A percentile compares a stretch with the other conserved stretches of the same genome.
Conservation (phyloP, 1,140 invertebrate species). For the Formica exsecta region DNA sequence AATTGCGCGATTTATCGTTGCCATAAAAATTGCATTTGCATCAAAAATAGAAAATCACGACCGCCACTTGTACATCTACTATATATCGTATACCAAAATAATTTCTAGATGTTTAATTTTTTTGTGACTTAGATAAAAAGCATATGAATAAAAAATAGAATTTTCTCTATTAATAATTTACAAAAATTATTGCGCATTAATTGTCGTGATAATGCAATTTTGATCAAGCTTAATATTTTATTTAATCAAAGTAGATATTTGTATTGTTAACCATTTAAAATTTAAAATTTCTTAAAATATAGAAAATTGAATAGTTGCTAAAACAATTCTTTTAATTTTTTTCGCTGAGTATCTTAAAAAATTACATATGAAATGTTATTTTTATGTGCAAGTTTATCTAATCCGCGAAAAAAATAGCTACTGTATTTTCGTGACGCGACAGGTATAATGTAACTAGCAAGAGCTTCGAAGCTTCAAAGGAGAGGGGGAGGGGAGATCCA, state of each 20-base stretch:
- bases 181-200: slow-evolving; percentile 5
- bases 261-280: neutral
- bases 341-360: neutral
- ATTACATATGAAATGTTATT: no score
- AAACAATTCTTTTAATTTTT: neutral
- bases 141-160: neutral
- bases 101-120: slow-evolving; percentile 16
- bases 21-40: slow-evolving; percentile 59
- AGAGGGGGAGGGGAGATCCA: neutral
- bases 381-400: neutral
- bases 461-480: neutral
- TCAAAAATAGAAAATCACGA: slow-evolving; percentile 52
- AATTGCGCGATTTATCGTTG: slow-evolving; percentile 74
- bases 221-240: neutral
- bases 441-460: neutral
- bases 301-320: neutral
- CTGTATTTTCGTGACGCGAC: slow-evolving; percentile 4
- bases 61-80: slow-evolving; percentile 10
- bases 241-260: neutral
- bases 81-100: neutral
- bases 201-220: neutral
- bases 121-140: neutral
- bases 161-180: neutral
- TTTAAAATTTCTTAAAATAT: neutral
- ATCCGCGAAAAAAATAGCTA: neutral